Percentiles rank a stretch among this genome's conserved stretches.
These are phyloP conservation scores for Falco rusticolus DNA, from an alignment of 2,797 vertebrate genomes.

Conservation along the genomic window DNA sequence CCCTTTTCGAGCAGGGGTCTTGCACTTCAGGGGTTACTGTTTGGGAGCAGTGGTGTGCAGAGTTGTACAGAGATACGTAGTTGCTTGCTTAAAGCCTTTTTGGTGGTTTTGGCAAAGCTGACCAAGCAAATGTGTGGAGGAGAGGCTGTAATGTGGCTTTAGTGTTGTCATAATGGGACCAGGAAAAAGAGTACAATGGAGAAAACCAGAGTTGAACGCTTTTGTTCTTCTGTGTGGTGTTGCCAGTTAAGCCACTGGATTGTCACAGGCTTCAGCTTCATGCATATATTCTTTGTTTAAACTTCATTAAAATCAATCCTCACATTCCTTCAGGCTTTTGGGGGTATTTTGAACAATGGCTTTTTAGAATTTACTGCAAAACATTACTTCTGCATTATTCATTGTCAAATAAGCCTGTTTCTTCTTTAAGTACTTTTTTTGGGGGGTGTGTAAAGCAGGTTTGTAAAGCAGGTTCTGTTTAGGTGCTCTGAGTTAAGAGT, in stretches of 20 bases:
- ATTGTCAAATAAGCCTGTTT: not conserved
- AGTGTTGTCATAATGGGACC: constrained; percentile 67
- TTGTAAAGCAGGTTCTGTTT: not conserved
- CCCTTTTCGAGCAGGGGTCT: not conserved
- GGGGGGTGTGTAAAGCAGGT: too few relatives aligned
- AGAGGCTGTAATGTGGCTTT: constrained; percentile 43
- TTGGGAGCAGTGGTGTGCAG: not conserved
- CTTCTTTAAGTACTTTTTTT: not conserved
- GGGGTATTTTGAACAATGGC: not conserved
- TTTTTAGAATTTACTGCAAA: not conserved
- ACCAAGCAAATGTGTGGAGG: constrained; percentile 32
- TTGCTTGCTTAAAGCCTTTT: not conserved
- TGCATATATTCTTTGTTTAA: not conserved
- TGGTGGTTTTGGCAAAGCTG: not conserved
- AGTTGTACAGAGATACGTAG: accelerated
- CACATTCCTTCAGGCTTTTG: not conserved
- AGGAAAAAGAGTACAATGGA: not conserved
- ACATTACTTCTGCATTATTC: not conserved
- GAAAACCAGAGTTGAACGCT: constrained; percentile 15
- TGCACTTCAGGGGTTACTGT: not conserved
- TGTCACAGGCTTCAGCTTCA: not conserved
- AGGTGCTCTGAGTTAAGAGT: not conserved
- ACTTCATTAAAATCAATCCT: not conserved
- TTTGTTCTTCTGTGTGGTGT: not conserved
- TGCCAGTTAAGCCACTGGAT: not conserved